A percentile compares a stretch with the other conserved stretches of the same genome.
phyloP scores from a whole-genome alignment of 2,888 invertebrate species.

The Synergus umbraculus region DNA sequence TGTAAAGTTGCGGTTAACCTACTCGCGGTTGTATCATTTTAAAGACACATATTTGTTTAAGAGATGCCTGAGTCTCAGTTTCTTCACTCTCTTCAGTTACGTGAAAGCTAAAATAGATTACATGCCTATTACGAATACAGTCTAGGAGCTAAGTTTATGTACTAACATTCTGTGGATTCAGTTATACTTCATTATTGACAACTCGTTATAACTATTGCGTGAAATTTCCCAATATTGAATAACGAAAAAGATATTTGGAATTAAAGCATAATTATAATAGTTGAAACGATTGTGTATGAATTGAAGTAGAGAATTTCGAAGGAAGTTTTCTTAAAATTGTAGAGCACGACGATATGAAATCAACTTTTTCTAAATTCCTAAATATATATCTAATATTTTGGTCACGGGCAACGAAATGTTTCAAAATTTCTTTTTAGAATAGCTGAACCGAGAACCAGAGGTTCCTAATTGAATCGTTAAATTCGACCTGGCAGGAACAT shows the following conservation, averaged over 20 bases:
- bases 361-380: neutral
- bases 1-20: neutral
- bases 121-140: conserved; percentile 24
- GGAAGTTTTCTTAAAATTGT: neutral
- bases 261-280: neutral
- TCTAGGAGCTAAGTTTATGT: neutral
- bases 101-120: conserved; percentile 28
- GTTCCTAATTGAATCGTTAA: conserved; percentile 27
- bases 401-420: neutral
- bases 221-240: neutral
- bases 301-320: neutral
- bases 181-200: neutral
- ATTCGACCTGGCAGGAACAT: neutral
- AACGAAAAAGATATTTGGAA: no score
- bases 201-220: neutral
- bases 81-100: conserved; percentile 22
- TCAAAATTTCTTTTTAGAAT: neutral
- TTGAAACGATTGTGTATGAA: neutral
- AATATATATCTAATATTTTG: neutral
- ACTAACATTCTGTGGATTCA: neutral
- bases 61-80: conserved; percentile 6
- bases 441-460: neutral
- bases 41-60: conserved; percentile 23
- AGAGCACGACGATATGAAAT: neutral
- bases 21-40: neutral